Percentiles rank a stretch among this genome's conserved stretches.
Conservation (phyloP, 2,888 invertebrate genomes). For the Drosophila affinis region DNA sequence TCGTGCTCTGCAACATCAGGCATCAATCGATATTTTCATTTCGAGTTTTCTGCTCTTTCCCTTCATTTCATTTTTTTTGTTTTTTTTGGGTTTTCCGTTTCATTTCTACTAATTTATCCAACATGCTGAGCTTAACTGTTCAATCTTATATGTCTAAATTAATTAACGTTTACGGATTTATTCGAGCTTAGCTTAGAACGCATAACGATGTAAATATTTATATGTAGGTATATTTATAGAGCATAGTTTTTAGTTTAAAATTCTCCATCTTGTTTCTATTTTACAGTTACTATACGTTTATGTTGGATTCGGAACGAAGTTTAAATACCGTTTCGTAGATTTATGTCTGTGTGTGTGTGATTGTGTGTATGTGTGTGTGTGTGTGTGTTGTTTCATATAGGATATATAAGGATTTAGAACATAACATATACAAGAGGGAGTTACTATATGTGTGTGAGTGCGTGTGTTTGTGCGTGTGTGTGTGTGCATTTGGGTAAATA, state of each 20-base stretch:
- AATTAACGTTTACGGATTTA: conserved; percentile 67
- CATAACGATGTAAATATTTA: conserved; percentile 72
- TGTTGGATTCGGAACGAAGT: conserved; percentile 49
- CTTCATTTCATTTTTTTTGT: conserved; percentile 1
- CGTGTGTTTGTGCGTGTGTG: conserved; percentile 24
- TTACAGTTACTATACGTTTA: conserved; percentile 59
- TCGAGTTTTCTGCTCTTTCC: conserved; percentile 20
- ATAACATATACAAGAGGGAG: conserved; percentile 59
- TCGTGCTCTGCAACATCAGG: conserved; percentile 70
- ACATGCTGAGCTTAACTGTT: conserved; percentile 65
- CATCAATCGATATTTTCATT: conserved; percentile 63
- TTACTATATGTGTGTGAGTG: conserved; percentile 40
- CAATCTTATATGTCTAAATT: conserved; percentile 54
- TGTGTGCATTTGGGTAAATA: conserved; percentile 36
- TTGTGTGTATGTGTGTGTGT: conserved; percentile 9
- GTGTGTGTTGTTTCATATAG: conserved; percentile 7
- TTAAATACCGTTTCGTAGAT: conserved; percentile 60
- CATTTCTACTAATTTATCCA: conserved; percentile 56
- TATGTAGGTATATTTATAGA: conserved; percentile 30
- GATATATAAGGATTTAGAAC: conserved; percentile 49
- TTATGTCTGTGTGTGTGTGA: conserved; percentile 27
- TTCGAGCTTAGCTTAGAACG: conserved; percentile 73
- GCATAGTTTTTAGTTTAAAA: conserved; percentile 49
- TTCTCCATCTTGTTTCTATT: conserved; percentile 27
- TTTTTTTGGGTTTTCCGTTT: conserved; percentile 32